phyloP scores from a whole-genome alignment of 1,140 invertebrate genomes.

The Drosophila hydei region DNA sequence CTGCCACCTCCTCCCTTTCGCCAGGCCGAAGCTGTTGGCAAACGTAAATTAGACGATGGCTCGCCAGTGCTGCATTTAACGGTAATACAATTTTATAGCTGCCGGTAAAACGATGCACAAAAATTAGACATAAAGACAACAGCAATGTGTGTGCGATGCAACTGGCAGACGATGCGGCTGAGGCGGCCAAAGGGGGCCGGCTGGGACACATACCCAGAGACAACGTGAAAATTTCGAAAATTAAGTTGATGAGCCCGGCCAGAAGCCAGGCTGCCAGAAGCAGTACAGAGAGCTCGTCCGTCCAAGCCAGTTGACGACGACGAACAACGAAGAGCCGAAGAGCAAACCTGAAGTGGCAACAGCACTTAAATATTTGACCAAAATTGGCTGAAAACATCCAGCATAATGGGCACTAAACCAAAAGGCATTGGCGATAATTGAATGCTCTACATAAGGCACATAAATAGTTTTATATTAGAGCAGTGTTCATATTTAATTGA shows the following conservation, averaged over 20 bases:
- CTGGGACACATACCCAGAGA: conserved; percentile 18
- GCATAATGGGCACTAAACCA: conserved; percentile 43
- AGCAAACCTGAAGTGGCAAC: conserved; percentile 46
- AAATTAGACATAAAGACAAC: conserved; percentile 80
- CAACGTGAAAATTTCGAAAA: conserved; percentile 69
- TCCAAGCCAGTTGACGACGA: conserved; percentile 3
- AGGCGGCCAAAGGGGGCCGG: not conserved
- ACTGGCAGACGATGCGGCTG: not conserved
- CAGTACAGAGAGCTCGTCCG: conserved; percentile 11
- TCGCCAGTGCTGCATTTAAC: conserved; percentile 76
- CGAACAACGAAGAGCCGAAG: not conserved
- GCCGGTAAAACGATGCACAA: conserved; percentile 74
- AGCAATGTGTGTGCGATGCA: conserved; percentile 27
- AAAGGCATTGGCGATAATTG: not conserved
- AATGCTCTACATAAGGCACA: conserved; percentile 18
- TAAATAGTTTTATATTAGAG: too few relatives aligned
- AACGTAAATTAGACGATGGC: conserved; percentile 80
- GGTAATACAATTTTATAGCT: conserved; percentile 82
- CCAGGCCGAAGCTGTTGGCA: conserved; percentile 47
- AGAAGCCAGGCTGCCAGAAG: conserved; percentile 5
- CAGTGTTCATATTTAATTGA: too few relatives aligned
- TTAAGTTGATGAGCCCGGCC: conserved; percentile 72
- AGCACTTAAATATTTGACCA: conserved; percentile 80
- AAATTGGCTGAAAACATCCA: conserved; percentile 86
- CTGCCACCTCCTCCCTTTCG: not conserved